Conservation (phyloP, 1,140 invertebrate species). For the Cotesia typhae region DNA sequence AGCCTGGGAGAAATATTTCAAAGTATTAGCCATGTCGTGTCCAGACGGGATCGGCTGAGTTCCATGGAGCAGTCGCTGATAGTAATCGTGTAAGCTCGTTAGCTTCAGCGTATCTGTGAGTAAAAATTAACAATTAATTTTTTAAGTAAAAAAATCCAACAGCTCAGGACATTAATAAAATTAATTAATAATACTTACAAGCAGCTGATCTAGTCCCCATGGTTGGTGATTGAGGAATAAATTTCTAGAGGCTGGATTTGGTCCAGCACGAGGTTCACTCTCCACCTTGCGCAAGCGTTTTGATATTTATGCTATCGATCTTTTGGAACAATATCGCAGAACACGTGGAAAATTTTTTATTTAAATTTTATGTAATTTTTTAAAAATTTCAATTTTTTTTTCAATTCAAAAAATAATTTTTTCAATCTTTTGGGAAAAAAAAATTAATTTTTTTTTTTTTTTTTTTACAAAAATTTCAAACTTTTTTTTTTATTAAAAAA, state of each 20-base stretch:
- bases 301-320: background rate
- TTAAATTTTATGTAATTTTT: no score
- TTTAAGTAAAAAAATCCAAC: constrained; percentile 32
- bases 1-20: constrained; percentile 98
- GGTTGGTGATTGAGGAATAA: no score
- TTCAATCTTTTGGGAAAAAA: no score
- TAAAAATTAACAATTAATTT: constrained; percentile 39
- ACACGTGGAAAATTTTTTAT: background rate
- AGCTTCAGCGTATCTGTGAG: constrained; percentile 95
- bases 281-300: background rate
- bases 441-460: no score
- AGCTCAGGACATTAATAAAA: constrained; percentile 11
- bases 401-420: no score
- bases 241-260: background rate
- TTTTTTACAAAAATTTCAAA: no score
- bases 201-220: constrained; percentile 66
- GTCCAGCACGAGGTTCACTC: background rate
- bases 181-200: constrained; percentile 55
- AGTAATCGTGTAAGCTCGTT: constrained; percentile 94
- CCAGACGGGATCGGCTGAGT: constrained; percentile 92
- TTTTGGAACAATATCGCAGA: background rate
- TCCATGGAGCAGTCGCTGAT: constrained; percentile 90
- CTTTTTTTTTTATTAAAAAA: no score
- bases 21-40: constrained; percentile 93
- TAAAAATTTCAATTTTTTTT: no score